These are phyloP conservation scores for Chionis minor DNA, from an alignment of 2,113 vertebrate genomes.

Conservation along the genomic window DNA sequence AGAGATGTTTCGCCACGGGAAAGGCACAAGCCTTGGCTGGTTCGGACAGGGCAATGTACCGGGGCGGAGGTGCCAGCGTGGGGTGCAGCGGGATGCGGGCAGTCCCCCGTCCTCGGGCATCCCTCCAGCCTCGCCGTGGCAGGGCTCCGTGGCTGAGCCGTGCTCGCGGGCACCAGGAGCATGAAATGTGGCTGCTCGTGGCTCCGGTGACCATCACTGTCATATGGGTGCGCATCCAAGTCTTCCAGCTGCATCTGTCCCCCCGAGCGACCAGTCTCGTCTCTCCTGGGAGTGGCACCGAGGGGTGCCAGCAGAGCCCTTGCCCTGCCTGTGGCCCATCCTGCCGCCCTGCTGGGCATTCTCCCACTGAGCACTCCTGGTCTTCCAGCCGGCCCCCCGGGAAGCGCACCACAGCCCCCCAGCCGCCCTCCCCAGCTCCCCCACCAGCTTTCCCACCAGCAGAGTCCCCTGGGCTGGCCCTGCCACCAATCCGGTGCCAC, in stretches of 20 bases:
- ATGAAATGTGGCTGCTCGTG: neutral
- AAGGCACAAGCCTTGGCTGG: neutral
- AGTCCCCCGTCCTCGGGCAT: neutral
- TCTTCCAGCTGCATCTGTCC: constrained; percentile 16
- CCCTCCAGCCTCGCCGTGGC: neutral
- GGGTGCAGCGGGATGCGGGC: neutral
- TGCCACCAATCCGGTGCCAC: neutral
- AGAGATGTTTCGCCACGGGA: neutral
- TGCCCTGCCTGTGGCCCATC: fast-evolving
- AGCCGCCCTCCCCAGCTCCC: fast-evolving
- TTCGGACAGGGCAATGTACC: fast-evolving
- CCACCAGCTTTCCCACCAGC: neutral
- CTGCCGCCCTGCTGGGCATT: too few relatives aligned
- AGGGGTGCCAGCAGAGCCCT: neutral
- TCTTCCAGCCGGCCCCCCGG: constrained; percentile 8
- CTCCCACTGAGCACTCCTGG: neutral
- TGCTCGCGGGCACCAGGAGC: too few relatives aligned
- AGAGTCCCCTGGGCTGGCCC: neutral
- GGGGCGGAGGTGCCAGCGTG: fast-evolving
- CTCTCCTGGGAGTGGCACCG: neutral
- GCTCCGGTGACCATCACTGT: neutral
- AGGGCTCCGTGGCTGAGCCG: neutral
- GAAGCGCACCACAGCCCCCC: neutral
- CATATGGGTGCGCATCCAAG: fast-evolving
- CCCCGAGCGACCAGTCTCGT: fast-evolving